phyloP scores from a whole-genome alignment of 2,888 invertebrate genomes.

The Melanostoma scalare region DNA sequence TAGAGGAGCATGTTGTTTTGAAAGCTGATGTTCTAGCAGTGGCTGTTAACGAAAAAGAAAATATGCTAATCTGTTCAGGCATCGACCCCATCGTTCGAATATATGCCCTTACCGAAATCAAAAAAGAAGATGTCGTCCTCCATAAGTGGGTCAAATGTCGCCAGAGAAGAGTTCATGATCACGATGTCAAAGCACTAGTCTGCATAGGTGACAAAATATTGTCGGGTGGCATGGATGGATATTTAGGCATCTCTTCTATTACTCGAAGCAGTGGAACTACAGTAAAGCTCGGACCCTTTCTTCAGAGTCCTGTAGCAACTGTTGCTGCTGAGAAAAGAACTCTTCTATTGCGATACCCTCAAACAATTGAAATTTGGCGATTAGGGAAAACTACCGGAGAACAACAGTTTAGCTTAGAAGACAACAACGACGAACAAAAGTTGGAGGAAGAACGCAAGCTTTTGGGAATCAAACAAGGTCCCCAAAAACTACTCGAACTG shows the following conservation, averaged over 20 bases:
- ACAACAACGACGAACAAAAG: conserved; percentile 76
- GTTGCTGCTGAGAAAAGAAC: conserved; percentile 84
- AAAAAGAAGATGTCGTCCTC: conserved; percentile 83
- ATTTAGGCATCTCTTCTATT: conserved; percentile 88
- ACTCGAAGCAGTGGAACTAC: conserved; percentile 83
- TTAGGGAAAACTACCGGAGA: conserved; percentile 82
- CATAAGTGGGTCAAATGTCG: conserved; percentile 92
- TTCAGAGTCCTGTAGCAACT: conserved; percentile 84
- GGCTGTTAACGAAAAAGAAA: conserved; percentile 87
- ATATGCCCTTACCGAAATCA: conserved; percentile 86
- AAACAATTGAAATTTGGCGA: conserved; percentile 86
- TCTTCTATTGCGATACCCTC: conserved; percentile 85
- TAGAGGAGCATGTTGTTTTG: conserved; percentile 91
- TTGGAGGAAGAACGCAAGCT: conserved; percentile 47
- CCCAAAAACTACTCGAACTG: conserved; percentile 87
- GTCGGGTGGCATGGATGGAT: conserved; percentile 92
- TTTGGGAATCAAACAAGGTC: conserved; percentile 81
- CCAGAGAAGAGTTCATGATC: conserved; percentile 91
- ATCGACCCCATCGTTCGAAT: conserved; percentile 91
- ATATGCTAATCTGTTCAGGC: conserved; percentile 89
- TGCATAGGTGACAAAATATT: conserved; percentile 85
- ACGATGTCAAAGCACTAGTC: conserved; percentile 91
- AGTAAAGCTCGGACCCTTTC: conserved; percentile 88
- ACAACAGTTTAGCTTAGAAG: conserved; percentile 74
- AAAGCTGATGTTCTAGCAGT: conserved; percentile 91